Base-by-base conservation (phyloP, 1,140 invertebrate genomes). In the Melitaea cinxia region DNA sequence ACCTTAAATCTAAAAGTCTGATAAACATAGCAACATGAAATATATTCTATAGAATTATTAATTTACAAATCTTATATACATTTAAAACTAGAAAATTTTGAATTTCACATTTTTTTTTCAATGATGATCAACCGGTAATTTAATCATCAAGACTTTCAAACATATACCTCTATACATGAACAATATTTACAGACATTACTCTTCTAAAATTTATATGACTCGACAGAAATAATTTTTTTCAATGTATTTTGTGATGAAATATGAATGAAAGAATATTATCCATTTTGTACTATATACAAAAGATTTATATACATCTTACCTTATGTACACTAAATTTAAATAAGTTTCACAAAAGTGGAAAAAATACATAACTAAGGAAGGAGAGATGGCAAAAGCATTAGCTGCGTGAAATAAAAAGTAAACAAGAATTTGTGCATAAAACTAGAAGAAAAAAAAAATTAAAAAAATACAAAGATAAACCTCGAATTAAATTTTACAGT, bases 281-380 rank as follows among this genome's bases (percentile, higher is more conserved):
- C 52, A 56, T 58, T 72, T 62, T 71, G 65, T 63, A 68, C 66
- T 66, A 54, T 70, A 66, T 73, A 67, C 68, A 73, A 52, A 68
- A 57, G 21, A 57, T 45, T 52, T 75, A 75, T 72, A 63, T 72
- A 72, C 67, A 75, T 23, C 24, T 60, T 60, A 35, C 54, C 50
- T 59, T 70, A 71, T 65, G 35, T 62, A 68, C 57, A 60, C 24
- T 53, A 60, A 62, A 52, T 28, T 52, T 37, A 56, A 49, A 56
- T 33, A 47, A 37, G 54, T 15, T 21, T 49, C 12, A 49, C 24
- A 67, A 24, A 42, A 42, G 17, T 7, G 6, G 5, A 42, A n/a
- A 42, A 42, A 17, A 71, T 26, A 62, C 26, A 56, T 39, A 71
- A 60, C 33, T 35, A 59, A 65, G 57, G 64, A 49, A 47, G 45